A percentile compares a stretch with the other conserved stretches of the same genome.
Conservation (phyloP, 2,888 invertebrate species). For the Troides helena region DNA sequence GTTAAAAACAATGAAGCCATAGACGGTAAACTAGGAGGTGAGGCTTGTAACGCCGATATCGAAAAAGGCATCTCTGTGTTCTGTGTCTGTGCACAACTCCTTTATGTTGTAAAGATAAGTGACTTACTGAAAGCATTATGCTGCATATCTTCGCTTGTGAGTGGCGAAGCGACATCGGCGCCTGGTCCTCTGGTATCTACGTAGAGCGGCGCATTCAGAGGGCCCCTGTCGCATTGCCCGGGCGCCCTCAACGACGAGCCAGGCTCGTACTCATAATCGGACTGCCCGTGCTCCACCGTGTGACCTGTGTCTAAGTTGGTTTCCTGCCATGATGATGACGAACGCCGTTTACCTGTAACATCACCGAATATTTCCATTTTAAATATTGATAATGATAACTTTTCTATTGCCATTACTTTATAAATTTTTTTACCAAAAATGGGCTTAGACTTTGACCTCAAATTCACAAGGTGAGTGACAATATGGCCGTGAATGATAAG, state of each 20-base stretch:
- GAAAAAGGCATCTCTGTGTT: too few species aligned
- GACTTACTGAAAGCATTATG: conserved; percentile 63
- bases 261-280: conserved; percentile 60
- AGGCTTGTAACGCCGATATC: too few species aligned
- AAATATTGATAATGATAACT: too few species aligned
- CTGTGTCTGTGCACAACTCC: too few species aligned
- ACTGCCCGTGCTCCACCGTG: conserved; percentile 85
- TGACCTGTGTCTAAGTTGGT: conserved; percentile 93
- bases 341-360: conserved; percentile 66
- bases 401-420: too few species aligned
- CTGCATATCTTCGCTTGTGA: conserved; percentile 69
- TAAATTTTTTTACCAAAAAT: too few species aligned
- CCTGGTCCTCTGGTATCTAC: conserved; percentile 82
- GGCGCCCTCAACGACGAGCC: conserved; percentile 50
- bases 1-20: too few species aligned
- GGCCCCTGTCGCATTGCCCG: conserved; percentile 56
- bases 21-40: too few species aligned
- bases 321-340: conserved; percentile 90
- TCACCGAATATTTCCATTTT: not conserved
- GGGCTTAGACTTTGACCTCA: too few species aligned
- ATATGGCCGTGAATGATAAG: too few species aligned
- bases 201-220: conserved; percentile 82
- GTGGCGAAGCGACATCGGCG: conserved; percentile 58
- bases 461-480: too few species aligned
- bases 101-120: not conserved